These are phyloP conservation scores for Xiphias gladius DNA, from an alignment of 2,113 vertebrate genomes.

Conservation along the genomic window DNA sequence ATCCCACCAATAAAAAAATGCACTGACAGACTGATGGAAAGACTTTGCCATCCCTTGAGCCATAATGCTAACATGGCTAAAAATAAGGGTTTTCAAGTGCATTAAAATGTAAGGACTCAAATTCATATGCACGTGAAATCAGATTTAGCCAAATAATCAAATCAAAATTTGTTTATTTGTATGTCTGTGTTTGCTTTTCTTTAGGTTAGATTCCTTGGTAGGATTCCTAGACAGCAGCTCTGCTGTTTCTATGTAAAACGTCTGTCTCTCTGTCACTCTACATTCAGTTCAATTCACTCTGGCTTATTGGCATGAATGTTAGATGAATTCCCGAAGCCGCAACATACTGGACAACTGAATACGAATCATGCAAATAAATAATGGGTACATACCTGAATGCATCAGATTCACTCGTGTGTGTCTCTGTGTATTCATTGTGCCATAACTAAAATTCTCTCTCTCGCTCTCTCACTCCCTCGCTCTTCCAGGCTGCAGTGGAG, in stretches of 20 bases:
- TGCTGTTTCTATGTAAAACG: constrained; percentile 21
- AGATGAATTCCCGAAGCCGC: constrained; percentile 57
- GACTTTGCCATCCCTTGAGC: background rate
- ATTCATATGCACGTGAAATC: constrained; percentile 2
- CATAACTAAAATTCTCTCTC: constrained; percentile 43
- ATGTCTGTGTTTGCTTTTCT: background rate
- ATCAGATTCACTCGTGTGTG: constrained; percentile 18
- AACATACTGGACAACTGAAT: constrained; percentile 39
- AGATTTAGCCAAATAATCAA: constrained; percentile 22
- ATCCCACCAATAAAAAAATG: too few relatives aligned
- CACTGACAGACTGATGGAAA: background rate
- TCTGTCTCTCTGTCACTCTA: constrained; percentile 38
- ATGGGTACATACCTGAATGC: constrained; percentile 50
- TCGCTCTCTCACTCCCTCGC: constrained; percentile 1
- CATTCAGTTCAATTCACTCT: constrained; percentile 52
- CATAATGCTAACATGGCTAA: background rate
- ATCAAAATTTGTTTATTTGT: background rate
- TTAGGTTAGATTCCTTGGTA: constrained; percentile 3
- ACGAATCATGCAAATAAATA: constrained; percentile 60
- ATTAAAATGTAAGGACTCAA: background rate
- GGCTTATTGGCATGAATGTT: constrained; percentile 65
- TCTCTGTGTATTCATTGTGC: constrained; percentile 42
- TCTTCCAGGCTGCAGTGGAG: constrained; percentile 89
- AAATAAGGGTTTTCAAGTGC: constrained; percentile 1
- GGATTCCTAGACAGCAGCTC: constrained; percentile 25